Conservation (phyloP, 35 echinoderm and acorn worm genomes). For the Heliocidaris erythrogramma region DNA sequence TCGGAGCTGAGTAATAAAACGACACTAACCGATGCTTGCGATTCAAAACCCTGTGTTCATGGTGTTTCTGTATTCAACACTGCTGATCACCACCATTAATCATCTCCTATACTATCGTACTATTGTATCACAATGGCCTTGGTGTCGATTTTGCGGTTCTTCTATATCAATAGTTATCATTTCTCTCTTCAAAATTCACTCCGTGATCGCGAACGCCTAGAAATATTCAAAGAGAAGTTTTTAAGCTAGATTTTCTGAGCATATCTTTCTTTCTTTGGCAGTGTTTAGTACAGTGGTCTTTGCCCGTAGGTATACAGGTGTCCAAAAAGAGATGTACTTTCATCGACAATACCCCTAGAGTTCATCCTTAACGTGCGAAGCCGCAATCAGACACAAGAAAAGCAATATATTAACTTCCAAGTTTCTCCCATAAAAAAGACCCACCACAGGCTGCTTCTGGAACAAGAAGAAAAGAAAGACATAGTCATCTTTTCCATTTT, state of each 20-base stretch:
- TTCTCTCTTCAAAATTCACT: neutral
- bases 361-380: neutral
- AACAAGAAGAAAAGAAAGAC: neutral
- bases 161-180: conserved; percentile 5
- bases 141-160: neutral
- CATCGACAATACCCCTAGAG: neutral
- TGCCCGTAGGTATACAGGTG: neutral
- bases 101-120: neutral
- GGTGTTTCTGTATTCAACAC: neutral
- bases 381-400: neutral
- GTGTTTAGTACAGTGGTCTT: neutral
- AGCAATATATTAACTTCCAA: neutral
- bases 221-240: conserved; percentile 1
- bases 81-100: neutral
- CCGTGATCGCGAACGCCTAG: neutral
- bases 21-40: neutral
- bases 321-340: neutral
- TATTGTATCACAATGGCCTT: neutral
- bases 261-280: neutral
- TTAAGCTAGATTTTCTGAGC: neutral
- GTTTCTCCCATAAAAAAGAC: neutral
- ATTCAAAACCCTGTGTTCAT: neutral
- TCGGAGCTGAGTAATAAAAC: neutral
- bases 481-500: neutral
- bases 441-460: neutral